Evolutionary conservation across 2,113 vertebrate species (phyloP), one percentile per base, ranked within the genome.

Genomic region (Pitta sordida): DNA sequence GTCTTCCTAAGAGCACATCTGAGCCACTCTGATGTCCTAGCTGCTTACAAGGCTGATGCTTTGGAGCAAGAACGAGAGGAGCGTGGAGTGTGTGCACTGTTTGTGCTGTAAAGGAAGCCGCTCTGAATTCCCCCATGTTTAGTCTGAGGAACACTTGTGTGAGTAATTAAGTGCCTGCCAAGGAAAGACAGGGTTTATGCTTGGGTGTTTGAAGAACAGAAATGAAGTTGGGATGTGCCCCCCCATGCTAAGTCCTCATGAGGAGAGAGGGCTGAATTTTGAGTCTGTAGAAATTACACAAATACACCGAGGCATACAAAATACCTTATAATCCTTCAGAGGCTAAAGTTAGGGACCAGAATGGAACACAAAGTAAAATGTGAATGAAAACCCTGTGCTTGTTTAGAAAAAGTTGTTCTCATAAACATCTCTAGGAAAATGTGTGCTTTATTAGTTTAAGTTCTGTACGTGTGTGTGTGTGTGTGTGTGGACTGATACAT

Each of bases 81-180:
- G 30, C 0, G 0, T 37, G 11, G 52, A 16, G 24, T 1, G 34
- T 4, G 6, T 23, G 49, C n/a, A 11, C 13, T 21, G 0, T 36
- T 34, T 48, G 21, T 62, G 70, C 75, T 76, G 46, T 41, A 9
- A 49, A 32, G 41, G 74, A 69, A 48, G 32, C 53, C 73, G 36
- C n/a, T 55, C 68, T 39, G 44, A 52, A 32, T 53, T 56, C 39
- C 36, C 7, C 0, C 0, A 2, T 27, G 39, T 75, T 69, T 27
- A 18, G 30, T 65, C 58, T 10, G 2, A 39, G 69, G 48, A 92
- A 32, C 32, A 5, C 39, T 83, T 34, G 23, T 41, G 32, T 0
- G 0, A 68, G 53, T 60, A 65, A 36, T 37, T 30, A 27, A 63
- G 13, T 34, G 21, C 69, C 49, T 1, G 2, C 26, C 30, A 19